Evolutionary conservation across 1,140 invertebrate genomes (phyloP).

Genomic region (Xylocopa sonorina): DNA sequence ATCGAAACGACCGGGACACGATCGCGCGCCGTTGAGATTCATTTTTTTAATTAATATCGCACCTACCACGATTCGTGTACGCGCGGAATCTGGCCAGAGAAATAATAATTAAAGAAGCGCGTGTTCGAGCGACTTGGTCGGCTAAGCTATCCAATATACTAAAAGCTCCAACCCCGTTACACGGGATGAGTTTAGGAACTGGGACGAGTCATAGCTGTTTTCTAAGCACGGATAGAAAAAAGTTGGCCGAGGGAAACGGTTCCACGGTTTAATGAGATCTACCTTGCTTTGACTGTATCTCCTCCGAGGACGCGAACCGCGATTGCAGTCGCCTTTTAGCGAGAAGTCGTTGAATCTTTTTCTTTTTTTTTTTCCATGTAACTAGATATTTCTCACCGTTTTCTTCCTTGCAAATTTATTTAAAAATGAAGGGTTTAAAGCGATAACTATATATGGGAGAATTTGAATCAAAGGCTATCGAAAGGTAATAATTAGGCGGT

Average conservation of each 20-base stretch:
- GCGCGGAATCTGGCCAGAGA: too few relatives aligned
- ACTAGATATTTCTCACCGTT: not conserved
- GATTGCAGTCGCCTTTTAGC: not conserved
- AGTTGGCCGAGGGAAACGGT: not conserved
- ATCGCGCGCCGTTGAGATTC: not conserved
- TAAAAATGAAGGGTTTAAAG: too few relatives aligned
- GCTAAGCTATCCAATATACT: slow-evolving; percentile 10
- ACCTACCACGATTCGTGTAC: not conserved
- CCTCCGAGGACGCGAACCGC: too few relatives aligned
- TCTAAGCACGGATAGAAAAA: slow-evolving; percentile 1
- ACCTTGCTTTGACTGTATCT: not conserved
- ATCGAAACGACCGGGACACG: not conserved
- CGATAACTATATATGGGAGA: too few relatives aligned
- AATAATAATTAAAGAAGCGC: slow-evolving; percentile 3
- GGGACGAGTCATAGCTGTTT: not conserved
- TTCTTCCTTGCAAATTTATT: not conserved
- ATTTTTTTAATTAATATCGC: not conserved
- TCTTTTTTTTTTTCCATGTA: not conserved
- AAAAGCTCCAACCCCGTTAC: slow-evolving; percentile 5
- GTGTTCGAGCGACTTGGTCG: not conserved
- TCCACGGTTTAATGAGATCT: not conserved
- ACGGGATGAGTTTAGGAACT: not conserved
- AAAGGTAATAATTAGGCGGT: too few relatives aligned
- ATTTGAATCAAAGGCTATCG: not conserved
- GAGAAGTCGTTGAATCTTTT: too few relatives aligned